Conservation (phyloP, 2,113 vertebrate species). For the Ptyas mucosa region DNA sequence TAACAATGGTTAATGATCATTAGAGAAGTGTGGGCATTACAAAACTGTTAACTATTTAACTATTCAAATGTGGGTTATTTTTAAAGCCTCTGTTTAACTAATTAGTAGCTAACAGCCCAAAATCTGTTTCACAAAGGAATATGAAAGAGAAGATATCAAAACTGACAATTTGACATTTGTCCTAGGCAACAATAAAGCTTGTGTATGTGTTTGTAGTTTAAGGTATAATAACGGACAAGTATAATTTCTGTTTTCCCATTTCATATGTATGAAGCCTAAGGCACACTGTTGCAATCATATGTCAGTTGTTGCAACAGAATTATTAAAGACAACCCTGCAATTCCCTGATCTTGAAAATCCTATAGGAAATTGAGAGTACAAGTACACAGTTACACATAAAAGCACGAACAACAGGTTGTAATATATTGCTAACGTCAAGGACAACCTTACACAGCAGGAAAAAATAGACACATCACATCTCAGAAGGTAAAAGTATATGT, state of each 20-base stretch:
- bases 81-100: not conserved
- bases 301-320: not conserved
- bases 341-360: constrained; percentile 10
- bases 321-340: constrained; percentile 1
- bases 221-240: rapidly evolving
- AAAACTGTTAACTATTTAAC: not conserved
- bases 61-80: not conserved
- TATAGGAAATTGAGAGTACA: not conserved
- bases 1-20: not conserved
- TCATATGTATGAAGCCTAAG: constrained; percentile 2
- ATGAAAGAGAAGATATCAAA: not conserved
- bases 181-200: not conserved
- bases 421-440: not conserved
- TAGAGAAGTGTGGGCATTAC: rapidly evolving
- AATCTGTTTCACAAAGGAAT: not conserved
- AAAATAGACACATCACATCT: not conserved
- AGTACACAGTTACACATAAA: not conserved
- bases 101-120: not conserved
- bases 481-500: not conserved
- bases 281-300: constrained; percentile 15
- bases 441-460: not conserved
- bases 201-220: not conserved
- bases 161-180: not conserved
- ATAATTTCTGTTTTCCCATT: not conserved
- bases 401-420: not conserved